Evolutionary conservation across 2,113 vertebrate genomes (phyloP).

Genomic region (Otolemur garnettii): DNA sequence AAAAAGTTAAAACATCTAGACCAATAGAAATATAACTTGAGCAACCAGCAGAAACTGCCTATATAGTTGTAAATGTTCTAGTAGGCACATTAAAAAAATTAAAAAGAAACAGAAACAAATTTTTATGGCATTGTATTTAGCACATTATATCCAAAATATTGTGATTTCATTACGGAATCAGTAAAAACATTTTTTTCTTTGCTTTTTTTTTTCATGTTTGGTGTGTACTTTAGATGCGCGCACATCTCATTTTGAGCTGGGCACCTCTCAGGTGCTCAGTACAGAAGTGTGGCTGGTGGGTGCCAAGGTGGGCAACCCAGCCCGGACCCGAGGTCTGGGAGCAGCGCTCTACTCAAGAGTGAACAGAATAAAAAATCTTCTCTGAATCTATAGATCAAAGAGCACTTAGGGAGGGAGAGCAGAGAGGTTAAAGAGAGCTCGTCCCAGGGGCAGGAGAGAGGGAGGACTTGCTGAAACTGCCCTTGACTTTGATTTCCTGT

Average conservation of each 20-base stretch:
- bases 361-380: not conserved
- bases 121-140: not conserved
- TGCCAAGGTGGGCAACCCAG: not conserved
- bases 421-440: not conserved
- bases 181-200: not conserved
- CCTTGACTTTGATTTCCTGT: not conserved
- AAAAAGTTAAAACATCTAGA: not conserved
- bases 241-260: not conserved
- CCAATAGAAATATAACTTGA: not conserved
- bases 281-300: not conserved
- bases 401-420: not conserved
- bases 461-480: not conserved
- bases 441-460: not conserved
- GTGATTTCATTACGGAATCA: not conserved
- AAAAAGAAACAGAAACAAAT: not conserved
- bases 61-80: not conserved
- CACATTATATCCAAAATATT: not conserved
- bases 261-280: not conserved
- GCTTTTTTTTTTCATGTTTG: not conserved
- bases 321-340: not conserved
- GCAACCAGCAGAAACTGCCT: not conserved
- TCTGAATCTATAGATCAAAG: not conserved
- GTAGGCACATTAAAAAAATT: not conserved
- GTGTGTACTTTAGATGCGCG: not conserved
- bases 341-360: not conserved